Evolutionary conservation across 1,140 invertebrate species (phyloP), one percentile per base, ranked within the genome.

Genomic region (Pteromalus puparum): DNA sequence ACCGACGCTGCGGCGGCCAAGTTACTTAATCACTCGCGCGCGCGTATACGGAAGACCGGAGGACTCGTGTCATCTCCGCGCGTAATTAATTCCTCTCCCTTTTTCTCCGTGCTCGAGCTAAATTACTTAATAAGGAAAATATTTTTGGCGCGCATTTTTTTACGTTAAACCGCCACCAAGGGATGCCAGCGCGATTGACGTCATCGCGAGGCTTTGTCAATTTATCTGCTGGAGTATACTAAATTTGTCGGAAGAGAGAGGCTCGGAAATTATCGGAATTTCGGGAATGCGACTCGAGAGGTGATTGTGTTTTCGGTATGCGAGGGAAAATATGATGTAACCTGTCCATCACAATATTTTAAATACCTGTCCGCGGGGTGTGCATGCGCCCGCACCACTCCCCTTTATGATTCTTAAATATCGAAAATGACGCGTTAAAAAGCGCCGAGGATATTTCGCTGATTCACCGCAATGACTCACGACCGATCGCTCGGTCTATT

Each of bases 11-110:
- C 38, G 7, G 0, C 38, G 38, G 6, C 48, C 18, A 68, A 90
- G 89, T 91, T 90, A 90, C 90, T 91, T 91, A 90, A 91, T 91
- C 90, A 89, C 88, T 85, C 88, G 87, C 28, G 81, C 28, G 81
- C 87, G 86, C 86, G 81, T 30, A 26, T 26, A 77, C 70, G 85
- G 70, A 85, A 48, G 34, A 48, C 34, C 81, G 21, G 73, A 48
- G 73, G 73, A 82, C 7, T 10, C 61, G 53, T 79, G 76, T 67
- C 76, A 65, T 67, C 76, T 77, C 24, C 21, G 24, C 10, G 18
- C 76, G 28, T 83, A 83, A 84, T 84, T 78, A 73, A 79, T 84
- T 79, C 73, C 24, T 72, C 48, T 74, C 48, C 12, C 28, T 75
- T 46, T 75, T 24, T 28, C 24, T n/a, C 80, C 24, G 1, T n/a